A percentile compares a stretch with the other conserved stretches of the same genome.
Evolutionary conservation across 2,113 vertebrate genomes (phyloP).

Genomic region (Oryctolagus cuniculus): mOryCun1.1 NC_091444.1:24028501-24029000

Average conservation of each 20-base stretch:
- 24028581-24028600: not conserved
- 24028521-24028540: conserved; percentile 25
- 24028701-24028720: not conserved
- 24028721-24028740: no score
- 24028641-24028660: not conserved
- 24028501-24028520: not conserved
- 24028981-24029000: not conserved
- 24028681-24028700: not conserved
- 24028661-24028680: not conserved
- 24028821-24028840: not conserved
- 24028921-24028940: not conserved
- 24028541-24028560: not conserved
- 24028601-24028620: not conserved
- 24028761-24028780: not conserved
- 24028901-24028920: not conserved
- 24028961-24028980: not conserved
- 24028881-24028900: not conserved
- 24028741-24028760: not conserved
- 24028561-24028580: not conserved
- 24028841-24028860: not conserved
- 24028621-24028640: not conserved
- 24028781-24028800: not conserved
- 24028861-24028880: not conserved
- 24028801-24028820: not conserved
- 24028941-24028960: not conserved